phyloP scores from a whole-genome alignment of 2,797 vertebrate species.

The Dallia pectoralis region DNA sequence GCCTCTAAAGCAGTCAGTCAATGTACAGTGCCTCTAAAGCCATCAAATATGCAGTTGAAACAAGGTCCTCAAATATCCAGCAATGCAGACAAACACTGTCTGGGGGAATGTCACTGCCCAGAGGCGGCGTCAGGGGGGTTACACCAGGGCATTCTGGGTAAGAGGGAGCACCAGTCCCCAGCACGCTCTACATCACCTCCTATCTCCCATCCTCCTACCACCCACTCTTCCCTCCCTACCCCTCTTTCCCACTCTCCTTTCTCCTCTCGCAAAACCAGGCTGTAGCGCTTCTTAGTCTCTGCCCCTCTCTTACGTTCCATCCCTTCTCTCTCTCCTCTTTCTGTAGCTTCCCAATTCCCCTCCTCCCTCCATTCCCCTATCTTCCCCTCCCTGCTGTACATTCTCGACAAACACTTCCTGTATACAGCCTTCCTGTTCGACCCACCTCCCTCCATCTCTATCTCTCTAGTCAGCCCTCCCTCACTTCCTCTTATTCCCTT shows the following conservation, averaged over 20 bases:
- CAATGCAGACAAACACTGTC: too few relatives aligned
- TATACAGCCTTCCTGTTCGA: conserved; percentile 23
- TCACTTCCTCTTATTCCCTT: not conserved
- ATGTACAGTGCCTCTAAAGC: too few relatives aligned
- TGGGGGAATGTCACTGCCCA: too few relatives aligned
- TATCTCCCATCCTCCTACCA: not conserved
- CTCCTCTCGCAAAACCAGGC: not conserved
- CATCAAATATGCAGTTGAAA: too few relatives aligned
- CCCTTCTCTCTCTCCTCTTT: not conserved
- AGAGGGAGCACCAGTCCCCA: conserved; percentile 14
- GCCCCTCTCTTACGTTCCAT: not conserved
- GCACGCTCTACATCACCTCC: not conserved
- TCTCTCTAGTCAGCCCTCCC: not conserved
- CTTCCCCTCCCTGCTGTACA: conserved; percentile 38
- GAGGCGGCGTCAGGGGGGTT: not conserved
- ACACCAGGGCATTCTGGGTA: not conserved
- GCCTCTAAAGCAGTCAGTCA: too few relatives aligned
- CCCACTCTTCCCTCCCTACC: not conserved
- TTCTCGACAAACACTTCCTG: conserved; percentile 33
- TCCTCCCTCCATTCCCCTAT: conserved; percentile 31
- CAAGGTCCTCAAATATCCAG: too few relatives aligned
- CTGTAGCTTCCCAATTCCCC: conserved; percentile 5
- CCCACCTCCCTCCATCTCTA: not conserved
- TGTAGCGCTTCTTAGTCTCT: not conserved
- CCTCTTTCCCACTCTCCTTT: not conserved